Conservation (phyloP, 1,140 invertebrate species). For the Aethina tumida region DNA sequence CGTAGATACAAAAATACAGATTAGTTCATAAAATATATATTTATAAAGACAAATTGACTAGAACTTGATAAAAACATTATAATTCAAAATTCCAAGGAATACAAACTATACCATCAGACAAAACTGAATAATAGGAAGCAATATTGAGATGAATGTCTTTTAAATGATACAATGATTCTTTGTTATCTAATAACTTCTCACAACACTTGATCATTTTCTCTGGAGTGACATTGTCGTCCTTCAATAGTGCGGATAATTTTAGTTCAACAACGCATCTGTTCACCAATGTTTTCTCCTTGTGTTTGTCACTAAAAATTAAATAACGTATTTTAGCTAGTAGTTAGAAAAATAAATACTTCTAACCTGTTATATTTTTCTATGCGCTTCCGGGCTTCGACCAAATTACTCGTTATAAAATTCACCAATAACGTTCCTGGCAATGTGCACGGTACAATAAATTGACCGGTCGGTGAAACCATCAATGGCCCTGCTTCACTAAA, state of each 20-base stretch:
- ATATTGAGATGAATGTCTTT: constrained; percentile 60
- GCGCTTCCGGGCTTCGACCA: constrained; percentile 59
- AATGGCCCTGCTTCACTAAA: constrained; percentile 77
- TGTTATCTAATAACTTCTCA: constrained; percentile 52
- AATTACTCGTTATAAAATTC: constrained; percentile 70
- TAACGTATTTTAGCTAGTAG: constrained; percentile 6
- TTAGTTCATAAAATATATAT: too few species aligned
- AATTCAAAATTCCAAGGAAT: constrained; percentile 87
- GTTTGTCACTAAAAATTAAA: constrained; percentile 57
- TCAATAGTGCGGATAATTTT: constrained; percentile 57
- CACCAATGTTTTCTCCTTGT: constrained; percentile 62
- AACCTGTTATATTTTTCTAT: constrained; percentile 67
- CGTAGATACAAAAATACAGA: too few species aligned
- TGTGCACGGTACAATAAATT: constrained; percentile 83
- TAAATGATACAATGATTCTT: constrained; percentile 28
- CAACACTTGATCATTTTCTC: constrained; percentile 81
- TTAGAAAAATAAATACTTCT: constrained; percentile 24
- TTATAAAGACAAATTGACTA: too few species aligned
- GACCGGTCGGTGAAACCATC: constrained; percentile 87
- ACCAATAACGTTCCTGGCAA: constrained; percentile 77
- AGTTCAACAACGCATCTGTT: constrained; percentile 54
- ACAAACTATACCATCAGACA: constrained; percentile 81
- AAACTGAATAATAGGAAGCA: constrained; percentile 84
- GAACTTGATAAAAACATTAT: too few species aligned
- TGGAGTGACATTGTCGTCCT: constrained; percentile 85